Conservation (phyloP, 1,140 invertebrate genomes). For the Philopotamus ludificatus region DNA sequence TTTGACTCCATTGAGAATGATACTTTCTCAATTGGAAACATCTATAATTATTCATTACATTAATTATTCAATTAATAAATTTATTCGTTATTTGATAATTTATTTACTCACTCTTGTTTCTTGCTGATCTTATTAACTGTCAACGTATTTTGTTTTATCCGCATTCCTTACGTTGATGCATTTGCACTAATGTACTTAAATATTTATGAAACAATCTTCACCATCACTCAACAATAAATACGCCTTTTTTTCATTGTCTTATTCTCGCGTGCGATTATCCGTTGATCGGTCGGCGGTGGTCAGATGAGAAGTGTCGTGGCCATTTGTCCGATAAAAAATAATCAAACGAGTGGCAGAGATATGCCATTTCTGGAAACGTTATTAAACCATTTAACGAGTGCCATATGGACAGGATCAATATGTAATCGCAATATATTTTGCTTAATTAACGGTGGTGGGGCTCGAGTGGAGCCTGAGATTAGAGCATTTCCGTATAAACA, state of each 20-base stretch:
- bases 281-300: no score
- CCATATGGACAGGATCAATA: conserved; percentile 25
- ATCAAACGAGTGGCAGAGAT: conserved; percentile 2
- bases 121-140: conserved; percentile 5
- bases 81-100: no score
- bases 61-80: no score
- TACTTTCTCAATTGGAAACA: not conserved
- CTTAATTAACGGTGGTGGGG: conserved; percentile 17
- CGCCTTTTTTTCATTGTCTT: no score
- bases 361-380: conserved; percentile 1
- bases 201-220: no score
- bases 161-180: conserved; percentile 21
- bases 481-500: conserved; percentile 7
- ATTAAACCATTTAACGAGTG: conserved; percentile 15
- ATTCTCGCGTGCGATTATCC: not conserved
- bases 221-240: not conserved
- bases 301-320: no score
- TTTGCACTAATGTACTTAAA: conserved; percentile 13
- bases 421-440: conserved; percentile 20
- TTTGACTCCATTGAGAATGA: conserved; percentile 34
- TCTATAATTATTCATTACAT: no score
- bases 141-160: conserved; percentile 18
- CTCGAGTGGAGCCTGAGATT: not conserved
- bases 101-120: conserved; percentile 15
- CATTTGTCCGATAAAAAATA: not conserved